phyloP scores from a whole-genome alignment of 2,113 vertebrate species.

The Equus przewalskii region DNA sequence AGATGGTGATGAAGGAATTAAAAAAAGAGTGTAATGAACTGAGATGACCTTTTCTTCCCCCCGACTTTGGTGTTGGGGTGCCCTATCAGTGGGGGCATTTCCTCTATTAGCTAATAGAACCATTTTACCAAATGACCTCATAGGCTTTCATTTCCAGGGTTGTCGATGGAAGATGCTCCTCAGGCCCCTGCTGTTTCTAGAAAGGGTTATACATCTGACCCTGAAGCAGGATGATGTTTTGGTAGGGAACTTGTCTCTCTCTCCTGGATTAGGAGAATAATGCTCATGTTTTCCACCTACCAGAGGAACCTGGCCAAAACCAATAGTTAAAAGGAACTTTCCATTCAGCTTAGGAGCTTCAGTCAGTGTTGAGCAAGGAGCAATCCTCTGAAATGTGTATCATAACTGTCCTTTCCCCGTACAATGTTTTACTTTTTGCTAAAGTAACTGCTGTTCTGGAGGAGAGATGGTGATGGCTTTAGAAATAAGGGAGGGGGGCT shows the following conservation, averaged over 20 bases:
- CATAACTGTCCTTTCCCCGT: neutral
- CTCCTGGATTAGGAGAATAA: neutral
- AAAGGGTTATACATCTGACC: slow-evolving; percentile 69
- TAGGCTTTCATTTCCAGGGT: slow-evolving; percentile 47
- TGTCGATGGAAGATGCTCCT: slow-evolving; percentile 78
- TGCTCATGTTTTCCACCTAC: neutral
- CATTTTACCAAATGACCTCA: slow-evolving; percentile 78
- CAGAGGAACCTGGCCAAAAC: slow-evolving; percentile 18
- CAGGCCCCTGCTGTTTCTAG: slow-evolving; percentile 76
- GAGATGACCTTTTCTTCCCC: slow-evolving; percentile 60
- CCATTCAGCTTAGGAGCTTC: neutral
- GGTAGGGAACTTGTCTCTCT: slow-evolving; percentile 27
- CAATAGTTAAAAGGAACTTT: neutral
- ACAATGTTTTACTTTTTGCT: neutral
- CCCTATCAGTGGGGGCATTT: slow-evolving; percentile 68
- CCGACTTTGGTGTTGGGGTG: slow-evolving; percentile 72
- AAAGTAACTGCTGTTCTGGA: neutral
- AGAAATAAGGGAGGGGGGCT: accelerated
- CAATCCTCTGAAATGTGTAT: neutral
- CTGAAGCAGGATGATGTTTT: slow-evolving; percentile 75
- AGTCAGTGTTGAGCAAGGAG: neutral
- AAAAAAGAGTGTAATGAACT: slow-evolving; percentile 79
- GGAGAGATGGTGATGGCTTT: neutral
- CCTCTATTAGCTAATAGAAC: slow-evolving; percentile 75
- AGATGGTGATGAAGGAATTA: slow-evolving; percentile 66